These are phyloP conservation scores for Tiliacea citrago DNA, from an alignment of 2,888 invertebrate species.

Conservation along the genomic window DNA sequence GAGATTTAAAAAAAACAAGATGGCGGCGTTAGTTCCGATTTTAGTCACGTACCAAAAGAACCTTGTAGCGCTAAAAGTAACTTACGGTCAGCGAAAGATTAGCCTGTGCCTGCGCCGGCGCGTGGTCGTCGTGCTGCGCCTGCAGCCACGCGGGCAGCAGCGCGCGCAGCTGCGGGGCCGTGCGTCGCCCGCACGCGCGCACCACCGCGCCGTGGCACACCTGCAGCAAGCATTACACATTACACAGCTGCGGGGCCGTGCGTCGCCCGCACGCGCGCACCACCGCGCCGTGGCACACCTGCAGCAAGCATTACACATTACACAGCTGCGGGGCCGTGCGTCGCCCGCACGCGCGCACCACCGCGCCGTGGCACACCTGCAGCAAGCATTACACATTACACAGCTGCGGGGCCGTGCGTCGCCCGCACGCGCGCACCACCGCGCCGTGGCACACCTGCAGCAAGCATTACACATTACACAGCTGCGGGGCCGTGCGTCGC, in stretches of 20 bases:
- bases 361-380: constrained; percentile 93
- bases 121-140: constrained; percentile 96
- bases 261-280: constrained; percentile 92
- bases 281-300: constrained; percentile 93
- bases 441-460: constrained; percentile 93
- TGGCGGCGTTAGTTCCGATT: neutral
- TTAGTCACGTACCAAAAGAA: neutral
- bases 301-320: constrained; percentile 64
- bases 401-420: constrained; percentile 94
- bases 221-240: constrained; percentile 76
- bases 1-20: neutral
- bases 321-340: constrained; percentile 95
- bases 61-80: neutral
- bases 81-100: constrained; percentile 70
- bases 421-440: constrained; percentile 92
- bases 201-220: constrained; percentile 93
- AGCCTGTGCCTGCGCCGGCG: constrained; percentile 91
- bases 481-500: constrained; percentile 94
- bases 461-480: constrained; percentile 83
- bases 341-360: constrained; percentile 92
- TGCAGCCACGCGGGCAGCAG: constrained; percentile 96
- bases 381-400: neutral
- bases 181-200: constrained; percentile 92
- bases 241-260: constrained; percentile 94
- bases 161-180: constrained; percentile 95